Evolutionary conservation across 2,113 vertebrate species (phyloP), one percentile per base, ranked within the genome.

Genomic region (Danionella cerebrum): DNA sequence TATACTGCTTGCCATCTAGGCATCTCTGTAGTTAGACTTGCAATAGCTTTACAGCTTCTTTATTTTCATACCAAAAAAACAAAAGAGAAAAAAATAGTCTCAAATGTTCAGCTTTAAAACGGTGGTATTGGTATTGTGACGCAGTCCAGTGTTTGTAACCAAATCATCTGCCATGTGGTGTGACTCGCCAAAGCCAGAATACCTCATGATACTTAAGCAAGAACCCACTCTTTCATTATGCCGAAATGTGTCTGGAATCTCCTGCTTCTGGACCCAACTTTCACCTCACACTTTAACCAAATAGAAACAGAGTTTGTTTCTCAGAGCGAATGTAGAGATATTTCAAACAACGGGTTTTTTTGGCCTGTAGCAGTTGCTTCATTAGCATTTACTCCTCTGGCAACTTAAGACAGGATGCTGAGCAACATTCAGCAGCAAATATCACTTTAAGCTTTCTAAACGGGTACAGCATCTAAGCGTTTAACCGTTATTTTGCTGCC

Each of bases 171-270:
- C 75, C 67, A 68, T 73, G 70, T 33, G 81, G 81, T 82, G 80
- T 53, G 38, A 73, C 39, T 80, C 80, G 79, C 82, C 80, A 82
- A 79, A 83, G 76, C 79, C 81, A 78, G 73, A 85, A 78, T 87
- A 87, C 85, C 85, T 87, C 85, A 85, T 78, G 65, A 71, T 55
- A 68, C 74, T 76, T 69, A 44, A 79, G 59, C 72, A 78, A 51
- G 69, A 77, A 68, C 42, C 71, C 67, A 65, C 45, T 63, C 73
- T 63, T 75, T 72, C 41, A 48, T 52, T 74, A 53, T 64, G 38
- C 55, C 55, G 66, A 70, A 75, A 69, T 25, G 29, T 24, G 14
- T 47, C 55, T 47, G 55, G 57, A 63, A 55, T 21, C 39, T 27
- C 53, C 29, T 22, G 24, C 16, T 57, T 55, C 62, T 29, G 50